Base-by-base conservation (phyloP, 2,113 vertebrate genomes). In the Chloroceryle aenea region DNA sequence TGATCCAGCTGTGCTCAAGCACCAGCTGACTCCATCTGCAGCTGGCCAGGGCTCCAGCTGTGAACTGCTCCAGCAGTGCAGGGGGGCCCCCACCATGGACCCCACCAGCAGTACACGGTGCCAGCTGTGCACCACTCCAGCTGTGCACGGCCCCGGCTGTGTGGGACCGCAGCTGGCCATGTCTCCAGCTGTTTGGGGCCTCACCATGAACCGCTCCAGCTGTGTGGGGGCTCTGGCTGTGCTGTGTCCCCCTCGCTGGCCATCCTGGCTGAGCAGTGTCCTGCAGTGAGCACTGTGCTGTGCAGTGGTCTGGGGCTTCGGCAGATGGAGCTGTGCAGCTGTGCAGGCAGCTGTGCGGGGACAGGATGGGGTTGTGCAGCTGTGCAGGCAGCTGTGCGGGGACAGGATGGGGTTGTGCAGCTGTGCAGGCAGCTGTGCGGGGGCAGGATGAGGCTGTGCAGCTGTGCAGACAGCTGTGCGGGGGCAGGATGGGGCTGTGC, bases 291-390 rank as follows among this genome's bases (percentile, higher is more conserved):
- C 6, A 4, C 34, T 2, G 62, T 1, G 8, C 75, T 43, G 38
- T 6, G 90, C 90, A 20, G 55, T 32, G 64, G 30, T 2, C 38
- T 4, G 18, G 48, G 16, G 36, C 80, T 69, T 95, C 96, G 27
- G 93, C 96, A 97, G 96, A 22, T 90, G 96, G 96, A 88, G 96
- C 96, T 95, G 81, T 78, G 20, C 85, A 22, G 91, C 85, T 67
- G 89, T 3, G 42, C 62, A 25, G 48, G 47, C 45, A 34, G 43
- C 45, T 25, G 30, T 7, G 22, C 2, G 38, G 27, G 29, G 66
- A 4, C 66, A 29, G 64, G 42, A 2, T 3, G 55, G 68, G 11
- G 16, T 43, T 26, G 19, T 71, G 0, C 81, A 64, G 45, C 6
- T 40, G 34, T 30, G 27, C n/a, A 21, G n/a, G 27, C 75, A 67